Evolutionary conservation across 1,140 invertebrate species (phyloP).

Genomic region (Drosophila teissieri): DNA sequence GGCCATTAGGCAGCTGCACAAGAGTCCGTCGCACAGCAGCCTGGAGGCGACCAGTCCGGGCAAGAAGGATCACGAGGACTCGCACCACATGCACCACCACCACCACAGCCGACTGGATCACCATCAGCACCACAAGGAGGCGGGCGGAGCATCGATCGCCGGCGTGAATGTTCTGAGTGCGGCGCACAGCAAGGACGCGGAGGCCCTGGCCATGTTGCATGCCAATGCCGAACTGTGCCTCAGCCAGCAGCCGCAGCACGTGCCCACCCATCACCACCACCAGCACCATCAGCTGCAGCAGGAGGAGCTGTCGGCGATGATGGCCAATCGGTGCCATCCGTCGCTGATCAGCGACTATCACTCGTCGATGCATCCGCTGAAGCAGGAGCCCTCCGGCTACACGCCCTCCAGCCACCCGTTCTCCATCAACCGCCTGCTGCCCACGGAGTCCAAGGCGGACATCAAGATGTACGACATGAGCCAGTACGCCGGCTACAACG

Average conservation of each 20-base stretch:
- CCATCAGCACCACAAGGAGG: slow-evolving; percentile 84
- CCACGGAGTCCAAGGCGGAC: slow-evolving; percentile 93
- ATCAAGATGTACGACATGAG: slow-evolving; percentile 92
- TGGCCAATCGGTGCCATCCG: slow-evolving; percentile 88
- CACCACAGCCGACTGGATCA: slow-evolving; percentile 85
- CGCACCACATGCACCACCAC: slow-evolving; percentile 85
- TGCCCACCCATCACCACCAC: slow-evolving; percentile 85
- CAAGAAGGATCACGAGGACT: slow-evolving; percentile 85
- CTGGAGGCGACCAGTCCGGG: slow-evolving; percentile 84
- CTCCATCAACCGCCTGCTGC: slow-evolving; percentile 95
- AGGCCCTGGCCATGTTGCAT: slow-evolving; percentile 88
- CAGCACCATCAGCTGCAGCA: slow-evolving; percentile 85
- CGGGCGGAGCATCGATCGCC: slow-evolving; percentile 66
- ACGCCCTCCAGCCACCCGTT: slow-evolving; percentile 94
- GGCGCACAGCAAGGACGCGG: slow-evolving; percentile 85
- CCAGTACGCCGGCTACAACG: slow-evolving; percentile 88
- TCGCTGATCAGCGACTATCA: slow-evolving; percentile 86
- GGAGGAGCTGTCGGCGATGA: slow-evolving; percentile 88
- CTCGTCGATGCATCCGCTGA: slow-evolving; percentile 89
- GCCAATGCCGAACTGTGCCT: slow-evolving; percentile 80
- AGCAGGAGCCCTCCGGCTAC: slow-evolving; percentile 90
- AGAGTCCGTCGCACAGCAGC: slow-evolving; percentile 87
- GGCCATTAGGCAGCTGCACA: slow-evolving; percentile 90
- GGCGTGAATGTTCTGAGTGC: slow-evolving; percentile 70
- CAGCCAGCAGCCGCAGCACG: slow-evolving; percentile 85